Conservation (phyloP, 2,888 invertebrate genomes). For the Mellilla xanthometata region DNA sequence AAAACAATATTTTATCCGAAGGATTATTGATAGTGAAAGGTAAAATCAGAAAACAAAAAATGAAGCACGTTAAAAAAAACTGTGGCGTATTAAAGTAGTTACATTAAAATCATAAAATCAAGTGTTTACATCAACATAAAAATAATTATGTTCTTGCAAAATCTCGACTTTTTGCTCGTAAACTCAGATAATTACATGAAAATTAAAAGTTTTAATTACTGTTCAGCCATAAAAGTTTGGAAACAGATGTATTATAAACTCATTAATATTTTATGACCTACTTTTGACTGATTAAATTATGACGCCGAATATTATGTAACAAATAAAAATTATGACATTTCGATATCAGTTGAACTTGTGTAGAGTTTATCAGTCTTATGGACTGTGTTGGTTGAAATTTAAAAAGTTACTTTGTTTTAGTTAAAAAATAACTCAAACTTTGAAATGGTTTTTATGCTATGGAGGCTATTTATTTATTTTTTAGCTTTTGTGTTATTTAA, state of each 20-base stretch:
- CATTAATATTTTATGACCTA: conserved; percentile 24
- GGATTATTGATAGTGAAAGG: too few species aligned
- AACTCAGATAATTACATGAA: conserved; percentile 22
- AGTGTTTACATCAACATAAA: neutral
- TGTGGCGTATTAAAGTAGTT: too few species aligned
- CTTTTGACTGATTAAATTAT: conserved; percentile 18
- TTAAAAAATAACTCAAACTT: too few species aligned
- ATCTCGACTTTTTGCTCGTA: conserved; percentile 23
- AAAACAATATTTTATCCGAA: too few species aligned
- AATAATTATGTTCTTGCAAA: conserved; percentile 1
- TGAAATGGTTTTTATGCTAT: too few species aligned
- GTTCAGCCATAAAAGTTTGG: conserved; percentile 17
- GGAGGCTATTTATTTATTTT: too few species aligned
- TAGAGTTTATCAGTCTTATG: neutral
- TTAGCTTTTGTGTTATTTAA: too few species aligned
- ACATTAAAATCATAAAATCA: too few species aligned
- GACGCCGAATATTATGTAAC: neutral
- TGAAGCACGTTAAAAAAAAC: too few species aligned
- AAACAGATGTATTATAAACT: conserved; percentile 17
- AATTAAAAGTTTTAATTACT: conserved; percentile 22
- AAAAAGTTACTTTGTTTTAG: neutral
- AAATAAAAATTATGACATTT: neutral
- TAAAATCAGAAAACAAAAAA: too few species aligned
- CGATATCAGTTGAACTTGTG: conserved; percentile 5
- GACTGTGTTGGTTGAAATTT: too few species aligned